Conservation (phyloP, 2,113 vertebrate genomes). For the Anhinga rufa region DNA sequence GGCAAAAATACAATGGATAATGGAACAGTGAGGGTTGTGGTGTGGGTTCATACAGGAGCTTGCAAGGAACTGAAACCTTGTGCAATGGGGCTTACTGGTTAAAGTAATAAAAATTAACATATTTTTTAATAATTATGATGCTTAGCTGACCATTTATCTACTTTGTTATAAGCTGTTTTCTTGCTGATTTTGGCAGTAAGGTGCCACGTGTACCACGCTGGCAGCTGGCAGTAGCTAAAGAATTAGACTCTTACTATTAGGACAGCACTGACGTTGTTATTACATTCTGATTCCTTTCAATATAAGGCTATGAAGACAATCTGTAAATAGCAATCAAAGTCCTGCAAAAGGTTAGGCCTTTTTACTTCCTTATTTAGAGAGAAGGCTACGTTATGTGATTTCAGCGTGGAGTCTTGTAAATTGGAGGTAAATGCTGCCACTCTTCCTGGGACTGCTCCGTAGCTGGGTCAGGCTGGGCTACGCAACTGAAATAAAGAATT, state of each 20-base stretch:
- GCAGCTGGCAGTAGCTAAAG: not conserved
- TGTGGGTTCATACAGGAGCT: not conserved
- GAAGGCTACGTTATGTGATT: not conserved
- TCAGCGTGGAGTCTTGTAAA: not conserved
- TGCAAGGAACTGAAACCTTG: not conserved
- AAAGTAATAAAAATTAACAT: not conserved
- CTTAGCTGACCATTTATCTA: not conserved
- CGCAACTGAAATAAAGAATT: not conserved
- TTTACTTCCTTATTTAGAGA: not conserved
- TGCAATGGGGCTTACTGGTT: not conserved
- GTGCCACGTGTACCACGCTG: not conserved
- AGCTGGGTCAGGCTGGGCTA: not conserved
- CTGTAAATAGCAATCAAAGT: not conserved
- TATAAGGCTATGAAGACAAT: not conserved
- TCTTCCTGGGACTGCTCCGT: rapidly evolving
- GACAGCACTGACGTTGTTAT: not conserved
- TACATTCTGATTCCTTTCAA: not conserved
- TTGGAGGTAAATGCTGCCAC: not conserved
- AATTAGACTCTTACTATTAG: not conserved
- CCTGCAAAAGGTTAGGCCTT: not conserved
- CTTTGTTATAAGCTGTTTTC: not conserved
- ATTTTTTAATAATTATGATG: not conserved
- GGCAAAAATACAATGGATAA: not conserved
- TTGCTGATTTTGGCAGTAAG: not conserved
- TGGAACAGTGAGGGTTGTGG: not conserved